A percentile compares a stretch with the other conserved stretches of the same genome.
These are phyloP conservation scores for Butorides virescens DNA, from an alignment of 2,113 vertebrate species.

Conservation along the genomic window DNA sequence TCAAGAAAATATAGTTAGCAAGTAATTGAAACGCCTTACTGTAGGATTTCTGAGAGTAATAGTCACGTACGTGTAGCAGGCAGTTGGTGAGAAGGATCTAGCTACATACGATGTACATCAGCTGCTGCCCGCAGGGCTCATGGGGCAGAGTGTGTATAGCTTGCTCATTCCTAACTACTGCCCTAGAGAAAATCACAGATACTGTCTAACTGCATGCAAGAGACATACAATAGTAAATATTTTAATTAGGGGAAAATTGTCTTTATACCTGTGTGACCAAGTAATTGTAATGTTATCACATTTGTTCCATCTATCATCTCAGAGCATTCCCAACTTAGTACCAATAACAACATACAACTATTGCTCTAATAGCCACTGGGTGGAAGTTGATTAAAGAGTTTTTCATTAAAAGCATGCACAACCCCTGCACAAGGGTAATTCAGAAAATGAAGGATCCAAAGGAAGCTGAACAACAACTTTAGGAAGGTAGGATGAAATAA, in stretches of 20 bases:
- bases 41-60: no score
- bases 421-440: background rate
- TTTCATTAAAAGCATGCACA: background rate
- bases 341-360: background rate
- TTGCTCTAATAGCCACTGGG: background rate
- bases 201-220: background rate
- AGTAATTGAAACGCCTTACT: background rate
- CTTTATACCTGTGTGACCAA: background rate
- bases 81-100: background rate
- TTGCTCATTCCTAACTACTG: background rate
- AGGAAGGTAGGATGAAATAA: background rate
- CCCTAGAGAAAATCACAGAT: background rate
- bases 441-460: background rate
- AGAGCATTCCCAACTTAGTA: background rate
- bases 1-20: background rate
- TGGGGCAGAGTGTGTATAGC: background rate
- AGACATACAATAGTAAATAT: background rate
- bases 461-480: background rate
- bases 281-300: background rate
- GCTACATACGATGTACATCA: accelerated
- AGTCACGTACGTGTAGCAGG: no score
- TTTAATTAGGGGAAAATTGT: background rate
- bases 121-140: background rate
- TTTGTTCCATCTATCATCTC: background rate
- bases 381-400: background rate